Conservation (phyloP, 2,113 vertebrate species). For the Lathamus discolor region DNA sequence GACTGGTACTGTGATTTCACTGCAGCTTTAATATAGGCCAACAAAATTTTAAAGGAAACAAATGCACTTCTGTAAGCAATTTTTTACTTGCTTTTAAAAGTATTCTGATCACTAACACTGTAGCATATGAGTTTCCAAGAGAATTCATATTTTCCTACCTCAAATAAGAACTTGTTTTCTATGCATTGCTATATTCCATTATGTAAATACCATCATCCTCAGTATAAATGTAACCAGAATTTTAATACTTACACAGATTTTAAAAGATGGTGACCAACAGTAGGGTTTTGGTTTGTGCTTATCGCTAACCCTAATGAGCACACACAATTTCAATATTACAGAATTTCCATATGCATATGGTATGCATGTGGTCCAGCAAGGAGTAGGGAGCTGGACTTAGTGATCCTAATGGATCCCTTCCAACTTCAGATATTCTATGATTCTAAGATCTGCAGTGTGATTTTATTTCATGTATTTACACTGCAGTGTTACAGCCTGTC, state of each 20-base stretch:
- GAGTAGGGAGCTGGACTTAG: background rate
- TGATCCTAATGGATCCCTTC: background rate
- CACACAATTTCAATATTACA: background rate
- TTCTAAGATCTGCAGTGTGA: background rate
- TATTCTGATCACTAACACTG: rapidly evolving
- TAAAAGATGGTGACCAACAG: background rate
- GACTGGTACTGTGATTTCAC: background rate
- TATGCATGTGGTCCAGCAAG: background rate
- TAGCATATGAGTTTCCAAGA: background rate
- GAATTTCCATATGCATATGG: background rate
- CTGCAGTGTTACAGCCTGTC: background rate
- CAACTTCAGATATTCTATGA: background rate
- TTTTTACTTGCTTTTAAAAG: background rate
- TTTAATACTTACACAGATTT: background rate
- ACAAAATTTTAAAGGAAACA: background rate
- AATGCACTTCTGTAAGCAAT: background rate
- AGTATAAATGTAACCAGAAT: background rate
- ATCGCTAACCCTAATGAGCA: background rate
- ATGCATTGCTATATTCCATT: background rate
- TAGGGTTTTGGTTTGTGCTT: background rate
- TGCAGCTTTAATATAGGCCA: background rate
- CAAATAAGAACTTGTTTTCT: background rate
- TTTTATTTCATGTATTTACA: background rate
- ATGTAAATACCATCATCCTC: background rate
- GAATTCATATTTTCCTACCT: background rate